Base-by-base conservation (phyloP, 2,113 vertebrate genomes). In the Cathartes aura region DNA sequence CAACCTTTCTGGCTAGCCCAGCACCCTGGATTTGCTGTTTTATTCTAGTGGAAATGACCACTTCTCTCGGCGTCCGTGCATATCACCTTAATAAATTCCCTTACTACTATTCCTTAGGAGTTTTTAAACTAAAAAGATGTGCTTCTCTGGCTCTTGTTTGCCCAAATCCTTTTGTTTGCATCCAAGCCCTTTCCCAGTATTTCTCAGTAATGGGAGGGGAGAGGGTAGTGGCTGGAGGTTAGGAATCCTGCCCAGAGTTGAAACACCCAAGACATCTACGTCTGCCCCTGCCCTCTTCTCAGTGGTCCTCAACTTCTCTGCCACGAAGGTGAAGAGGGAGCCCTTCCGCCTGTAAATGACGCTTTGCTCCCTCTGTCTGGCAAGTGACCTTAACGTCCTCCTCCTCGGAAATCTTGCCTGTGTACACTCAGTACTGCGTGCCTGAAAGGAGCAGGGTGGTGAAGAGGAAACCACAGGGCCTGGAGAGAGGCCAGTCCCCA, bases 381-480 rank as follows among this genome's bases (percentile, higher is more conserved):
- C 26, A 16, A 29, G 21, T 43, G 20, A 50, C 23, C 14, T 71
- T 71, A 8, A 10, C 9, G 7, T 56, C 7, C 4, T 53, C 7
- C 5, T 53, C 16, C 38, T 43, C 0, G 5, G 36, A 30, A 68
- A 11, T 34, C 0, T 1, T 60, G 36, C 12, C 18, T 6, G 0
- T 23, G n/a, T 8, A 4, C 2, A 0, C 8, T 59, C 18, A 4
- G 50, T 15, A 47, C 9, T 36, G 11, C 18, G 11, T 78, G 29
- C 4, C 32, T 59, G 56, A 53, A 79, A 45, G 60, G 21, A 82
- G 12, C 12, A 48, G n/a, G 11, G 5, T 23, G 6, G 4, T 32
- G 18, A 78, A 36, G 48, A 52, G 30, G 48, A 47, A 48, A 8
- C 6, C 7, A 8, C 2, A 2, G 5, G 56, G 17, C 32, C 17